A percentile compares a stretch with the other conserved stretches of the same genome.
These are phyloP conservation scores for Ameiurus melas DNA, from an alignment of 2,113 vertebrate species.

Conservation along the genomic window DNA sequence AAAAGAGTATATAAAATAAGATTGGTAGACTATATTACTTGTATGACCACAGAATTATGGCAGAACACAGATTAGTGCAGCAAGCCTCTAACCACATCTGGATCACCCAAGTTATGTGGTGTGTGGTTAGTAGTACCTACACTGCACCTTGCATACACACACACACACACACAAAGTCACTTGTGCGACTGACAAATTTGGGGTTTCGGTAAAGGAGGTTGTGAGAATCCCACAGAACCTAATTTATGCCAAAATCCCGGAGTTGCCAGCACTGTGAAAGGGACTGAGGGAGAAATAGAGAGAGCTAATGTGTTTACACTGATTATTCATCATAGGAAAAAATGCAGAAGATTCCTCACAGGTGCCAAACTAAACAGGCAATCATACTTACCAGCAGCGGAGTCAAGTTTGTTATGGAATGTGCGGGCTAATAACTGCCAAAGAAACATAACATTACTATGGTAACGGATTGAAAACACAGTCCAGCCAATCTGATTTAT, in stretches of 20 bases:
- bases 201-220: constrained; percentile 63
- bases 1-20: neutral
- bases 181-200: constrained; percentile 70
- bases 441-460: constrained; percentile 35
- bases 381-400: constrained; percentile 15
- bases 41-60: constrained; percentile 19
- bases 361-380: constrained; percentile 49
- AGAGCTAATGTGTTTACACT: constrained; percentile 44
- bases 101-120: constrained; percentile 20
- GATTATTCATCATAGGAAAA: constrained; percentile 41
- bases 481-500: constrained; percentile 22
- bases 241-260: constrained; percentile 55
- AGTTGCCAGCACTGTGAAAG: constrained; percentile 45
- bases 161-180: constrained; percentile 66
- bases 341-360: constrained; percentile 14
- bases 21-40: neutral
- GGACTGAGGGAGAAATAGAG: constrained; percentile 5
- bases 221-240: constrained; percentile 69
- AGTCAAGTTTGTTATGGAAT: constrained; percentile 37
- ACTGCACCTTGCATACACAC: constrained; percentile 67
- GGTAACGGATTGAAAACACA: constrained; percentile 14
- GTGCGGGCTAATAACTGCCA: constrained; percentile 29
- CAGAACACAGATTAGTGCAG: constrained; percentile 26
- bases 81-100: constrained; percentile 62
- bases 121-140: constrained; percentile 64